Base-by-base conservation (phyloP, 2,888 invertebrate species). In the Barypeithes pellucidus region DNA sequence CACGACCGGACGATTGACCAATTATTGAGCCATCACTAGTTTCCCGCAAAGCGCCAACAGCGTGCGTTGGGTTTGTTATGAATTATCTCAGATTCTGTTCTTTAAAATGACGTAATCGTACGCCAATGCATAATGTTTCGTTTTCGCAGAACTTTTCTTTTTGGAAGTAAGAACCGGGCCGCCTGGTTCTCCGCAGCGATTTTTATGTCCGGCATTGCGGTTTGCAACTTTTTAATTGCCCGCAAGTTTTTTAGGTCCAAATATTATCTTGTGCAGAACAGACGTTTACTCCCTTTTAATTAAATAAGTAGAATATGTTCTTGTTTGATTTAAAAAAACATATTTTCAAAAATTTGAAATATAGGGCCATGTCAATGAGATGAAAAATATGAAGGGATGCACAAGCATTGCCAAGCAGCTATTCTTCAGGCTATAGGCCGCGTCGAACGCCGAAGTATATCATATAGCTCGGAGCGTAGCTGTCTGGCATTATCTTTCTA, bases 141-240 rank as follows among this genome's bases (percentile, higher is more conserved):
- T 67, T 72, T 72, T 72, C 72, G 61, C 66, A 66, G 71, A 65
- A 62, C 39, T 72, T 72, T 72, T 67, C 62, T 72, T 72, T 72
- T 72, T 72, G 72, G 72, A 66, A 59, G 43, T 43, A 66, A 71
- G 72, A 67, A 61, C 72, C 67, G 59, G 72, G 72, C 72, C 60
- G 72, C 71, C 71, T 45, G 60, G 71, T 71, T 71, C 61, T 67
- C 43, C 52, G 54, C 72, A 62, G 62, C 67, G 61, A 33, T 43
- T 63, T 54, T 29, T 52, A 69, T 63, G 69, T 62, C 66, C 71
- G 71, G 71, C 36, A 71, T 71, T 71, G 66, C 67, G 72, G 72
- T 67, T 72, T 67, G 67, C 61, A 67, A 67, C 67, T 72, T 72
- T 69, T 72, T 72, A 72, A 72, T 72, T 72, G 72, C 66, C 59